These are phyloP conservation scores for Muscicapa striata DNA, from an alignment of 2,797 vertebrate genomes.

Conservation along the genomic window DNA sequence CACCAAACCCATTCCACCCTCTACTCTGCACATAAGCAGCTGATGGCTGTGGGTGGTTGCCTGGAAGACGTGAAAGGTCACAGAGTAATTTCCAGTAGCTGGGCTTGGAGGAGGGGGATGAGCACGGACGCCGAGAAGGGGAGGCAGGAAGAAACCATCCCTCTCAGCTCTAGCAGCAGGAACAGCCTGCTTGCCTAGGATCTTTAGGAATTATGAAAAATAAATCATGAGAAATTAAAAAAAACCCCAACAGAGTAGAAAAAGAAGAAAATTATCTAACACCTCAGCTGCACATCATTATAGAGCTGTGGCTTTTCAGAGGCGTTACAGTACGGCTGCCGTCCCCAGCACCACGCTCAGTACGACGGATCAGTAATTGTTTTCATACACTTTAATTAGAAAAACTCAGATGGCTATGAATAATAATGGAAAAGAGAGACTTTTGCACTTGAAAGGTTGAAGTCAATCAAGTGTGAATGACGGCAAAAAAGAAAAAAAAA, in stretches of 20 bases:
- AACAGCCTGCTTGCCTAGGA: conserved; percentile 62
- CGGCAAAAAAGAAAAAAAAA: conserved; percentile 81
- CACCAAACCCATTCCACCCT: conserved; percentile 57
- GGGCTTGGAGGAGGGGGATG: background rate
- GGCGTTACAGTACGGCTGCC: conserved; percentile 76
- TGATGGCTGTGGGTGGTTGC: conserved; percentile 56
- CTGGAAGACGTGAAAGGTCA: conserved; percentile 69
- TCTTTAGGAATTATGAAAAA: conserved; percentile 79
- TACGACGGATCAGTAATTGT: conserved; percentile 84
- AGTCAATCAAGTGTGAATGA: conserved; percentile 92
- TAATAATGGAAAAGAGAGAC: conserved; percentile 87
- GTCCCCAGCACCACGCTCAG: conserved; percentile 77
- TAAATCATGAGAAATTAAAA: conserved; percentile 76
- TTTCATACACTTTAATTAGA: conserved; percentile 89
- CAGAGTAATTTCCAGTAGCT: conserved; percentile 65
- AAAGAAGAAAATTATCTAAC: conserved; percentile 80
- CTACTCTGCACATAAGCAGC: conserved; percentile 46
- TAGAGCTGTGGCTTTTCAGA: conserved; percentile 77
- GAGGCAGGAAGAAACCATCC: conserved; percentile 21
- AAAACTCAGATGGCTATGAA: conserved; percentile 89
- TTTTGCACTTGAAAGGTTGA: conserved; percentile 89
- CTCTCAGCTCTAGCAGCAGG: conserved; percentile 67
- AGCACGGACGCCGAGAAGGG: background rate
- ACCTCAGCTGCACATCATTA: conserved; percentile 80
- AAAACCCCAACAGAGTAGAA: conserved; percentile 77